Evolutionary conservation across 2,888 invertebrate genomes (phyloP), one percentile per base, ranked within the genome.

Genomic region (Caenorhabditis afra): DNA sequence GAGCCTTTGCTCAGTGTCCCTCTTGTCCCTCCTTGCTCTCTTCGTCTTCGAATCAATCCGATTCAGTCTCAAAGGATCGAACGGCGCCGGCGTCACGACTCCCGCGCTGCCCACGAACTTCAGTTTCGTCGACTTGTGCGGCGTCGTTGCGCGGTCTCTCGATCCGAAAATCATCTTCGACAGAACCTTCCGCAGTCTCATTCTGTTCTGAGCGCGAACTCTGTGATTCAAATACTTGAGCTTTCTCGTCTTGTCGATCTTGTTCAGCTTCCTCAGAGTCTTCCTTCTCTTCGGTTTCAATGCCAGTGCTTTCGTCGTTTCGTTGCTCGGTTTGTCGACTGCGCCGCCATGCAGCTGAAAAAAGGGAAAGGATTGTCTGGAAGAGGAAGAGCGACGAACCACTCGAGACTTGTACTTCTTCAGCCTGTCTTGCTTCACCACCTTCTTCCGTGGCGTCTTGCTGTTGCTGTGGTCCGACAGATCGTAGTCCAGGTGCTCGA

Each of bases 401-500:
- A 39, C 18, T 18, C 5, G n/a, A 16, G 11, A 29, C 16, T 53
- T 65, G 10, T 47, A 18, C 44, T 57, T 57, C n/a, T 55, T 58
- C 41, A 23, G 22, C 14, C 50, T 70, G 18, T 23, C 47, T 2
- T n/a, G 12, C 20, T 29, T 22, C 29, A 11, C 12, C 29, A 11
- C 12, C 29, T 2, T 29, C 23, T 50, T 52, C 49, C 23, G 39
- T 10, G 53, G 29, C 18, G 41, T 64, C 22, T 58, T 62, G 3
- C 37, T 16, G 39, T 65, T 61, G 18, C 75, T 76, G 50, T 70
- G 64, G 44, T 76, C 52, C 14, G 50, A 35, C 8, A 76, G 35
- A 52, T 76, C 76, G 57, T 76, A 76, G 35, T 76, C 76, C 16
- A 70, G 20, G 20, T 68, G 49, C 7, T 37, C 76, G n/a, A 64